These are phyloP conservation scores for Brassicogethes aeneus DNA, from an alignment of 2,888 invertebrate species.

Conservation along the genomic window DNA sequence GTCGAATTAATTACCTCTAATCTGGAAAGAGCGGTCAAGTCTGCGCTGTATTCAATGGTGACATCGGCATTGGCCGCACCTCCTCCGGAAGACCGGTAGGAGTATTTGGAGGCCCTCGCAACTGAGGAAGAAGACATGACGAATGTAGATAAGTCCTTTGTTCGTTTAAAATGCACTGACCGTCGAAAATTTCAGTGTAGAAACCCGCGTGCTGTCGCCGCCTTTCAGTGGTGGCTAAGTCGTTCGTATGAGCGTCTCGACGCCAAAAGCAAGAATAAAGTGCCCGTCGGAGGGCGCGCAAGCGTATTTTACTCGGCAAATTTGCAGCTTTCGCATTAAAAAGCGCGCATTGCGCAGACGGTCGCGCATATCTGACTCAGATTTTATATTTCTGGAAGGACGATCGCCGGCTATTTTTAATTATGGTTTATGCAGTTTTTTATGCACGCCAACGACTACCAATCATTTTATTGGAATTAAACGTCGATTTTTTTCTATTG, in stretches of 20 bases:
- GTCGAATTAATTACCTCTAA: conserved; percentile 72
- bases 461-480: neutral
- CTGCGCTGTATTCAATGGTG: conserved; percentile 91
- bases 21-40: conserved; percentile 88
- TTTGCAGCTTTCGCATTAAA: conserved; percentile 5
- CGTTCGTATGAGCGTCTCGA: conserved; percentile 51
- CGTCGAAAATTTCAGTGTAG: conserved; percentile 36
- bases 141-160: conserved; percentile 3
- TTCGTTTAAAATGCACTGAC: conserved; percentile 30
- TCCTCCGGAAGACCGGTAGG: conserved; percentile 81
- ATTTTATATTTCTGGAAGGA: conserved; percentile 30
- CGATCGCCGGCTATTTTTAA: conserved; percentile 25
- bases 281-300: conserved; percentile 22
- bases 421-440: conserved; percentile 28
- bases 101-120: conserved; percentile 79
- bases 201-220: conserved; percentile 46
- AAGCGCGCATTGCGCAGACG: conserved; percentile 13
- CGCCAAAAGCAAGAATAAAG: conserved; percentile 34
- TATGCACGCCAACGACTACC: conserved; percentile 14
- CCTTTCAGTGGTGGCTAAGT: conserved; percentile 50
- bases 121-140: conserved; percentile 37
- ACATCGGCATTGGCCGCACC: conserved; percentile 71
- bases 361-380: conserved; percentile 31
- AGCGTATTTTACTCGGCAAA: conserved; percentile 21
- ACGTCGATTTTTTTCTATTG: too few species aligned